Evolutionary conservation across 1,140 invertebrate genomes (phyloP).

Genomic region (Rhynchophorus ferrugineus): DNA sequence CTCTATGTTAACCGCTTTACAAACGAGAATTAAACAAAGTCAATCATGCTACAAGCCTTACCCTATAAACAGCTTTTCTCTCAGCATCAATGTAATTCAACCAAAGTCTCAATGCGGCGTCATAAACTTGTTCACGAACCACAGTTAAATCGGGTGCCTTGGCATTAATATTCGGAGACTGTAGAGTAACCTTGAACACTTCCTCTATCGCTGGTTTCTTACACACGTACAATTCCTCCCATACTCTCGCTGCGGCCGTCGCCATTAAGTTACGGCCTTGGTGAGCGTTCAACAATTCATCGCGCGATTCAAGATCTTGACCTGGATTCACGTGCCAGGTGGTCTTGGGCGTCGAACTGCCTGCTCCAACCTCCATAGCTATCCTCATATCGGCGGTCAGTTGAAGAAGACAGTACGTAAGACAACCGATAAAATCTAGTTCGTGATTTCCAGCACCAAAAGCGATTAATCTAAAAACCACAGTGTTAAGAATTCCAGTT

Average conservation of each 20-base stretch:
- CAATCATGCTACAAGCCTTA: too few relatives aligned
- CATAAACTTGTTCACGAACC: conserved; percentile 77
- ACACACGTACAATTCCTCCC: conserved; percentile 93
- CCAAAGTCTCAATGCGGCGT: conserved; percentile 82
- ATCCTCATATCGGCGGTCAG: conserved; percentile 86
- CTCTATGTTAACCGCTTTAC: too few relatives aligned
- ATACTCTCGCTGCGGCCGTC: conserved; percentile 84
- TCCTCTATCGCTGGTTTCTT: conserved; percentile 94
- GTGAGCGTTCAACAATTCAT: conserved; percentile 68
- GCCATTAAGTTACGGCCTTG: conserved; percentile 82
- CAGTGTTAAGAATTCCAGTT: not conserved
- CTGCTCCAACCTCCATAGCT: conserved; percentile 51
- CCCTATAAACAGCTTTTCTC: conserved; percentile 72
- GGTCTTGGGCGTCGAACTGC: conserved; percentile 59
- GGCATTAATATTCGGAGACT: conserved; percentile 57
- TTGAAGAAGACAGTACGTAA: conserved; percentile 93
- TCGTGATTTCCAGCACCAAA: conserved; percentile 94
- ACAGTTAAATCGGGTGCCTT: conserved; percentile 71
- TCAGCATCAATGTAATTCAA: conserved; percentile 84
- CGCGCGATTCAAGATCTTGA: conserved; percentile 59
- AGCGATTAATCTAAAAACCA: conserved; percentile 62
- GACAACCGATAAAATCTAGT: conserved; percentile 88
- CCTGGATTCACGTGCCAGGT: conserved; percentile 84
- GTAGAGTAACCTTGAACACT: conserved; percentile 82
- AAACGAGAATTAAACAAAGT: too few relatives aligned